phyloP scores from a whole-genome alignment of 2,888 invertebrate genomes.

The Agelastica alni region DNA sequence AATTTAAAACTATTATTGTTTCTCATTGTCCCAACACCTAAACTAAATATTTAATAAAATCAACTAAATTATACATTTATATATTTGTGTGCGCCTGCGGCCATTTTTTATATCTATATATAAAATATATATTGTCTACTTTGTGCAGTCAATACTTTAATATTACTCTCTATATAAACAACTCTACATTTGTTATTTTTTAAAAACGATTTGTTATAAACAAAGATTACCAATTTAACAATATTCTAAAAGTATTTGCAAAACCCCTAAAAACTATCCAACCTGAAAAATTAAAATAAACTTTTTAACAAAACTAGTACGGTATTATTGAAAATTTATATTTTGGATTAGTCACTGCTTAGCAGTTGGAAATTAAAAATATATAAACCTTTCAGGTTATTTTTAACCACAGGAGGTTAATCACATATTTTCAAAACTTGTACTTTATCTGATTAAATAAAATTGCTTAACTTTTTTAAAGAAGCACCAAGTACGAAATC shows the following conservation, averaged over 20 bases:
- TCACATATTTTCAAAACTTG: slow-evolving; percentile 45
- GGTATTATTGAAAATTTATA: slow-evolving; percentile 43
- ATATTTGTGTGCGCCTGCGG: slow-evolving; percentile 30
- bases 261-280: slow-evolving; percentile 53
- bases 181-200: slow-evolving; percentile 30
- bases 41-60: slow-evolving; percentile 43
- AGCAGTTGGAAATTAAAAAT: slow-evolving; percentile 49
- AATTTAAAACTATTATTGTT: slow-evolving; percentile 44
- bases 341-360: slow-evolving; percentile 51
- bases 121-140: slow-evolving; percentile 50
- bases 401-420: slow-evolving; percentile 51
- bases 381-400: slow-evolving; percentile 49
- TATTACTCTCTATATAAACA: slow-evolving; percentile 42
- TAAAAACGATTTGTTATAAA: slow-evolving; percentile 48
- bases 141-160: slow-evolving; percentile 53
- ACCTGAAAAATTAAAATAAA: slow-evolving; percentile 42
- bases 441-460: slow-evolving; percentile 13
- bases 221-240: slow-evolving; percentile 42
- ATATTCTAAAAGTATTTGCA: slow-evolving; percentile 51
- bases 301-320: slow-evolving; percentile 48
- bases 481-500: slow-evolving; percentile 46
- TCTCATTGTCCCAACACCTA: slow-evolving; percentile 51
- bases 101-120: slow-evolving; percentile 28
- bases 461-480: slow-evolving; percentile 31
- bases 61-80: slow-evolving; percentile 37